phyloP scores from a whole-genome alignment of 2,888 invertebrate genomes.

The Chymomyza procnemis region DNA sequence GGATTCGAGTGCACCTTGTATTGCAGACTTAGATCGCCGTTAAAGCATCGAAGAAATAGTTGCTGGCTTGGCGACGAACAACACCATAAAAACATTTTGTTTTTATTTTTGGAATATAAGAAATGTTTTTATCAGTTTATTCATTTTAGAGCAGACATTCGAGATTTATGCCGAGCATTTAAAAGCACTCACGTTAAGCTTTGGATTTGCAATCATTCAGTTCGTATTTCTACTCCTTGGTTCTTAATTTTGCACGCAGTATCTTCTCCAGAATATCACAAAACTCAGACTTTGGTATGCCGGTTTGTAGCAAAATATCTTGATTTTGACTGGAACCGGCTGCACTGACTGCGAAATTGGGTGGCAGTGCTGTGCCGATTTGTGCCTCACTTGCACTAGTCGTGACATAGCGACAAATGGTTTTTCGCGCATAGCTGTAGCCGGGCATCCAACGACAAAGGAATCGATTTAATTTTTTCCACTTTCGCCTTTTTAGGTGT shows the following conservation, averaged over 20 bases:
- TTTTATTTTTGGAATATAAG: too few relatives aligned
- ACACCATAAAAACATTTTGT: too few relatives aligned
- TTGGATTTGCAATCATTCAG: too few relatives aligned
- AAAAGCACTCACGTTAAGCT: too few relatives aligned
- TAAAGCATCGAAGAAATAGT: too few relatives aligned
- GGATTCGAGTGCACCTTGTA: too few relatives aligned
- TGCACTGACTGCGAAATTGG: neutral
- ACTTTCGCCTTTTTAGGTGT: neutral
- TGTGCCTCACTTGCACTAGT: neutral
- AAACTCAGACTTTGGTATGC: slow-evolving; percentile 57
- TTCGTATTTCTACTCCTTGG: slow-evolving; percentile 17
- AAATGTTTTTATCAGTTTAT: too few relatives aligned
- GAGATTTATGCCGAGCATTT: too few relatives aligned
- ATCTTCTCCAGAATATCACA: slow-evolving; percentile 44
- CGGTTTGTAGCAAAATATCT: slow-evolving; percentile 44
- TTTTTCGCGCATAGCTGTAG: slow-evolving; percentile 34
- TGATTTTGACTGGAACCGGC: slow-evolving; percentile 18
- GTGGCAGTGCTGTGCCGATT: neutral
- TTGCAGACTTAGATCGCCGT: too few relatives aligned
- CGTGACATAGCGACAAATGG: slow-evolving; percentile 16
- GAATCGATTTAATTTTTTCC: slow-evolving; percentile 37
- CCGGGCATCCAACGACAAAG: slow-evolving; percentile 57
- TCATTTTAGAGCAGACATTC: too few relatives aligned
- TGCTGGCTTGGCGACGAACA: too few relatives aligned
- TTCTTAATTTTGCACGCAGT: slow-evolving; percentile 40